A percentile compares a stretch with the other conserved stretches of the same genome.
Conservation (phyloP, 92 coral and sea anemone genomes). For the Porites rus region DNA sequence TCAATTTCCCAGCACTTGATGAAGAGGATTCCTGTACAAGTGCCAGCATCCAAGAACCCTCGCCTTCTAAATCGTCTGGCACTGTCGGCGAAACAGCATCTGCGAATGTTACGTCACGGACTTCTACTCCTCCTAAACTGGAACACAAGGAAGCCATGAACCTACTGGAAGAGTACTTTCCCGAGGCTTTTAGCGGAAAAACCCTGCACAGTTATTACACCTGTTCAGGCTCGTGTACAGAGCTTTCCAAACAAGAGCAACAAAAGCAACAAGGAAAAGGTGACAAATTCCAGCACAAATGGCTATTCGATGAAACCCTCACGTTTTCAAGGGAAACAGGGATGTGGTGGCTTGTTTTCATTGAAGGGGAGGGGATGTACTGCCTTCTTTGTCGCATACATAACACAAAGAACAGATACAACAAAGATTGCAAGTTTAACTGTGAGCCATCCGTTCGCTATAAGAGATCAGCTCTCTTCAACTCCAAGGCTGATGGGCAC, state of each 20-base stretch:
- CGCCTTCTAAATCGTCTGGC: conserved; percentile 1
- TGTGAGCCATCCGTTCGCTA: conserved; percentile 43
- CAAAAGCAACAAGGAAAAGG: conserved; percentile 6
- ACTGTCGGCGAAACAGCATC: conserved; percentile 3
- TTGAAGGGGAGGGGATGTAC: conserved; percentile 62
- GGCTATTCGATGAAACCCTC: conserved; percentile 45
- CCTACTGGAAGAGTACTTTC: conserved; percentile 41
- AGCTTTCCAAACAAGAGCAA: conserved; percentile 38
- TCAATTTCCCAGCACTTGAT: conserved; percentile 1
- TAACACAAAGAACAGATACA: conserved; percentile 10
- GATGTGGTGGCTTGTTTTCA: conserved; percentile 50
- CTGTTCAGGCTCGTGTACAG: conserved; percentile 47
- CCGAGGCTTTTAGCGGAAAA: conserved; percentile 23
- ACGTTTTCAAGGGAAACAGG: conserved; percentile 37
- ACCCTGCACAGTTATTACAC: conserved; percentile 44
- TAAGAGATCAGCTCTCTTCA: conserved; percentile 52
- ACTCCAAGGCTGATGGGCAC: neutral
- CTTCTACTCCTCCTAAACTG: conserved; percentile 34
- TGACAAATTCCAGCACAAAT: conserved; percentile 54
- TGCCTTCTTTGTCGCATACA: conserved; percentile 10
- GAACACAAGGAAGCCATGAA: conserved; percentile 26
- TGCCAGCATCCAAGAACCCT: conserved; percentile 10
- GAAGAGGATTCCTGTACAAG: neutral
- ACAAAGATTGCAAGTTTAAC: conserved; percentile 56
- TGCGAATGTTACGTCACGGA: conserved; percentile 7